Evolutionary conservation across 2,113 vertebrate genomes (phyloP).

Genomic region (Camelus dromedarius): DNA sequence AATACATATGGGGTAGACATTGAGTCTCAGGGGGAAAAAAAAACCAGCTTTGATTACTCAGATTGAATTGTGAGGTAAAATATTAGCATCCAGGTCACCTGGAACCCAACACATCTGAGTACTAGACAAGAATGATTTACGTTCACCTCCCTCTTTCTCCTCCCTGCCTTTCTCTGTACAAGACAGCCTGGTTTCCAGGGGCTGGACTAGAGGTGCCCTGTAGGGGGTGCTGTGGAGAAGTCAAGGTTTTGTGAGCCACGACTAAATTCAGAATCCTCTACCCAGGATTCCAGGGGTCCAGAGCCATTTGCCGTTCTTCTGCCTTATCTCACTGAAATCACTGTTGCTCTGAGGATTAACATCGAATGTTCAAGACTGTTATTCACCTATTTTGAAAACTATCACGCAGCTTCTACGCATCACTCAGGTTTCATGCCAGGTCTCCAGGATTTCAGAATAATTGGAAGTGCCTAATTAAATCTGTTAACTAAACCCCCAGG

Average conservation of each 20-base stretch:
- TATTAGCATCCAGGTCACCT: conserved; percentile 14
- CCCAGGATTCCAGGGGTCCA: not conserved
- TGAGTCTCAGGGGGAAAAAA: not conserved
- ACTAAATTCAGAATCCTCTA: not conserved
- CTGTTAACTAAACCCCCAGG: not conserved
- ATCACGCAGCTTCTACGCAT: not conserved
- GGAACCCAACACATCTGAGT: not conserved
- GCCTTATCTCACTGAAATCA: not conserved
- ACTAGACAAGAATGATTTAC: not conserved
- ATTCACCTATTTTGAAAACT: not conserved
- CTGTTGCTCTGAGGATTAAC: not conserved
- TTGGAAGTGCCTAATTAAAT: conserved; percentile 7
- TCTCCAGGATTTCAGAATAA: not conserved
- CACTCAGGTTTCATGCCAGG: not conserved
- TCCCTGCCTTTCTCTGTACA: not conserved
- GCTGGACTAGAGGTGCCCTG: not conserved
- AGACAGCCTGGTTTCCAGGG: not conserved
- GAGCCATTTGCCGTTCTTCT: not conserved
- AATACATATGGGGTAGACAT: not conserved
- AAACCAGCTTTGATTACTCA: not conserved
- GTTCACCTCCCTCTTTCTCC: not conserved
- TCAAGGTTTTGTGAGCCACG: not conserved
- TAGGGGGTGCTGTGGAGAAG: not conserved
- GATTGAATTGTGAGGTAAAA: not conserved
- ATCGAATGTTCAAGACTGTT: not conserved